Base-by-base conservation (phyloP, 2,797 vertebrate species). In the Typhlichthys eigenmanni region DNA sequence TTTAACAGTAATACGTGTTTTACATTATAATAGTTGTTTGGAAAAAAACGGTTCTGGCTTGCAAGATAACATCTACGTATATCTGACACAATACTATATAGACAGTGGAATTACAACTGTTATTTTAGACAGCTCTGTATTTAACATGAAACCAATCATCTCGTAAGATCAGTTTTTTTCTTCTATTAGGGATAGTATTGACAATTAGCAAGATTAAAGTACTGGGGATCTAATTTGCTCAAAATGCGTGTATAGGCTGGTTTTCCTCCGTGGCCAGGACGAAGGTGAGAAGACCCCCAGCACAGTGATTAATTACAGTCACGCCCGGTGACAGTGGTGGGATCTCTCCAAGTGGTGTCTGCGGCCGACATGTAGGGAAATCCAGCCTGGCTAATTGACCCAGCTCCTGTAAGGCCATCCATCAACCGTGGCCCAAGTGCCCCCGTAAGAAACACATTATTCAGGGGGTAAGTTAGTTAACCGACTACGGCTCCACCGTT, bases 391-490 rank as follows among this genome's bases (percentile, higher is more conserved):
- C 88, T 92, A 92, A 93, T 92, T 93, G 91, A 92, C 90, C 90
- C 74, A 75, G 81, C 89, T 90, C 86, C 91, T 90, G 90, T 91
- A 89, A 85, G 90, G 82, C 85, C 89, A 94, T 94, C 91, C 89
- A 93, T 94, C 92, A 93, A 80, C 50, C 60, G 69, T 78, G 83
- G 87, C 83, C 87, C 74, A 57, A 78, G 85, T 73, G 78, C 79
- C 83, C 88, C 87, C 70, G 73, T 76, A 88, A 88, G 85, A 87
- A 87, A 80, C 88, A 80, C 86, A 87, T 92, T 90, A 90, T 88
- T 88, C 85, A 87, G 86, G 85, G 88, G 71, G 82, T 87, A 88
- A 89, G 88, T 89, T 85, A 86, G 87, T 90, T 91, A 90, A 90
- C 80, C 86, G 81, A 83, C 85, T 67, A 86, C 71, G 53, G 66